Conservation (phyloP, 2,113 vertebrate genomes). For the Zosterops pallidus region DNA sequence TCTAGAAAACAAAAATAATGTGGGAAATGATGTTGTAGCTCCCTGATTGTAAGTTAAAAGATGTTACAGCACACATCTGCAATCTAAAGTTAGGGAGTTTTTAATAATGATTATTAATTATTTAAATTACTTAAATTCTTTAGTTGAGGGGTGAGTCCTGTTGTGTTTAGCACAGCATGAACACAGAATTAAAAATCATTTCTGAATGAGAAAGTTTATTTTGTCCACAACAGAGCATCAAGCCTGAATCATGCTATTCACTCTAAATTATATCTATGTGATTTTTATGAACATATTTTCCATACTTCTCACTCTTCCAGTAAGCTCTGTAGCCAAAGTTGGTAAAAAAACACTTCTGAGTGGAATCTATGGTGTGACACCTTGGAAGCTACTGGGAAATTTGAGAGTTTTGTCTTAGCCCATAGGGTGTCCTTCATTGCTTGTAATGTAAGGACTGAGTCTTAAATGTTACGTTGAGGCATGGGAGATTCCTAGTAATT, state of each 20-base stretch:
- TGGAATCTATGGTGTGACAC: neutral
- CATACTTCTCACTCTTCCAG: neutral
- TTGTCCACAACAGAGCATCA: neutral
- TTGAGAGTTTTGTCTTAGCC: neutral
- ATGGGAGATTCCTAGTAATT: neutral
- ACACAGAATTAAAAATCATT: neutral
- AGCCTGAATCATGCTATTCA: neutral
- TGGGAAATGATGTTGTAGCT: neutral
- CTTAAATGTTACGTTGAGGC: neutral
- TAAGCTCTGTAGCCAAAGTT: neutral
- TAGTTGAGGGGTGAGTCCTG: neutral
- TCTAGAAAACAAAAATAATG: neutral
- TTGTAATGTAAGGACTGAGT: neutral
- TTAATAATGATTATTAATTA: neutral
- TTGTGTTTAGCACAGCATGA: neutral
- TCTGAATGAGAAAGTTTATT: neutral
- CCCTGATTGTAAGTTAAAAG: neutral
- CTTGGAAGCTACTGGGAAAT: neutral
- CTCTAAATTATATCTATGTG: neutral
- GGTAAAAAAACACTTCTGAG: neutral
- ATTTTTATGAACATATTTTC: neutral
- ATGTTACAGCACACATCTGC: neutral
- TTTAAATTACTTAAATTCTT: neutral
- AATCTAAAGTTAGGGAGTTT: neutral
- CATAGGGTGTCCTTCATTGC: neutral